Percentiles rank a stretch among this genome's conserved stretches.
phyloP scores from a whole-genome alignment of 1,140 invertebrate species.

The Apis laboriosa region DNA sequence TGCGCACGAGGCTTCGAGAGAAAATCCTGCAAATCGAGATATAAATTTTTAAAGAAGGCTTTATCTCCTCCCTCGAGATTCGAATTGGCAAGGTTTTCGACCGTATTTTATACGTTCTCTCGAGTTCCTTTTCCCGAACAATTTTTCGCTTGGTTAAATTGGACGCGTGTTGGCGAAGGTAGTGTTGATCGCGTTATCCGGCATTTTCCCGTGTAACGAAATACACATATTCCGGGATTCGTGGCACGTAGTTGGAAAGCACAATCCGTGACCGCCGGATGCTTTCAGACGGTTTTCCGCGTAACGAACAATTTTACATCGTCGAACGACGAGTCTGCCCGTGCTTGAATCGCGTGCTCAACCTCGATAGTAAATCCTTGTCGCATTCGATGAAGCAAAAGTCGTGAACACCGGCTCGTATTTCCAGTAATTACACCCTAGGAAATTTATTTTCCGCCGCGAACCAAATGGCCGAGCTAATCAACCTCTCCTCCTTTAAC shows the following conservation, averaged over 20 bases:
- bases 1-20: too few species aligned
- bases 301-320: slow-evolving; percentile 34
- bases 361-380: slow-evolving; percentile 1
- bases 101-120: background rate
- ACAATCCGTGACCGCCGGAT: slow-evolving; percentile 29
- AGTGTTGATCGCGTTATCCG: background rate
- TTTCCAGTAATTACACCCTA: background rate
- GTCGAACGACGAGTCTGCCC: background rate
- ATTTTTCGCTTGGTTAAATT: background rate
- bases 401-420: too few species aligned
- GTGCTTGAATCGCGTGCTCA: background rate
- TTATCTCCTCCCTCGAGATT: background rate
- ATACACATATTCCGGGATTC: slow-evolving; percentile 4
- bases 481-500: background rate
- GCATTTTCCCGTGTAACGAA: background rate
- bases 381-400: background rate
- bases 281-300: slow-evolving; percentile 44
- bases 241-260: slow-evolving; percentile 35
- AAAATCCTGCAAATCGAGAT: too few species aligned
- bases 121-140: background rate
- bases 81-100: background rate
- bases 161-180: background rate
- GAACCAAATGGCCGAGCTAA: background rate
- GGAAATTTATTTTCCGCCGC: background rate
- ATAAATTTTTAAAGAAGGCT: background rate